Evolutionary conservation across 2,113 vertebrate genomes (phyloP).

Genomic region (Dascyllus trimaculatus): DNA sequence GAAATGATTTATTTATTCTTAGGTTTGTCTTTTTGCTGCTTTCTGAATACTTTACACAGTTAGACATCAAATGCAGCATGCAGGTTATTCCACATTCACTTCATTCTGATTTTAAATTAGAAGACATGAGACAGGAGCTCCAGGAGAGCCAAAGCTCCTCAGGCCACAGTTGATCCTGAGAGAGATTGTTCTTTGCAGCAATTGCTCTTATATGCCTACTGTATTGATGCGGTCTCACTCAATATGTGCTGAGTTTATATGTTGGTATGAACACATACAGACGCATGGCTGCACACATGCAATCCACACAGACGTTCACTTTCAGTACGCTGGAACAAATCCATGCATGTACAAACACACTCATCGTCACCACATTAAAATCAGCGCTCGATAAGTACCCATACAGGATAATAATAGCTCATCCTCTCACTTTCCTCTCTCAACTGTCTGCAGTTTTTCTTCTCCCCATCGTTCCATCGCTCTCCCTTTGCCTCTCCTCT

Average conservation of each 20-base stretch:
- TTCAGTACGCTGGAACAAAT: not conserved
- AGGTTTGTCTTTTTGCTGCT: not conserved
- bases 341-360: not conserved
- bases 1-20: not conserved
- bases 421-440: constrained; percentile 22
- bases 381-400: constrained; percentile 4
- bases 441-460: constrained; percentile 39
- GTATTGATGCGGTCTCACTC: constrained; percentile 23
- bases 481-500: not conserved
- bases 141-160: constrained; percentile 5
- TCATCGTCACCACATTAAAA: constrained; percentile 22
- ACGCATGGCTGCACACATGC: not conserved
- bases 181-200: constrained; percentile 9
- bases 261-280: not conserved
- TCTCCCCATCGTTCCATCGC: constrained; percentile 38
- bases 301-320: not conserved
- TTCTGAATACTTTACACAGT: not conserved
- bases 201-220: constrained; percentile 14
- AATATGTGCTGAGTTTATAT: not conserved
- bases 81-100: not conserved
- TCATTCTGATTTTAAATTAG: not conserved
- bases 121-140: not conserved
- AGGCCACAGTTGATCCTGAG: constrained; percentile 11
- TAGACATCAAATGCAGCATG: not conserved
- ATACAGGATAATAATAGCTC: constrained; percentile 31